Conservation (phyloP, 2,113 vertebrate genomes). For the Drymodes brunneopygia region DNA sequence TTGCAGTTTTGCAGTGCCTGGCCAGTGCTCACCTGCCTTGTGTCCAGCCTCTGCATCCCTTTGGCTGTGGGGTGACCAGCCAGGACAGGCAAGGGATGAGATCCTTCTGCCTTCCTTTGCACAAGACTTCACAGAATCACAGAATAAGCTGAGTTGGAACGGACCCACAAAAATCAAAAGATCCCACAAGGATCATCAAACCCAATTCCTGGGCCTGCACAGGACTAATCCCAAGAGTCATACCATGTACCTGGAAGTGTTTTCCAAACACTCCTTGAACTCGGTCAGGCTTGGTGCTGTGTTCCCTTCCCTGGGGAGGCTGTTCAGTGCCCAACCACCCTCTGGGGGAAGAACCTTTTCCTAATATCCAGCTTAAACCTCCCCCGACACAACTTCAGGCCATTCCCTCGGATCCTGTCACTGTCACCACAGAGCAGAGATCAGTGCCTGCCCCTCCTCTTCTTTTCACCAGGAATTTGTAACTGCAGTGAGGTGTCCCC, state of each 20-base stretch:
- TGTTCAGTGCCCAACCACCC: background rate
- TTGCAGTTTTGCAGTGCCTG: background rate
- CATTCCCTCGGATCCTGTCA: fast-evolving
- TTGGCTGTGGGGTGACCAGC: background rate
- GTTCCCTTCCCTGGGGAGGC: background rate
- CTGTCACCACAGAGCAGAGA: background rate
- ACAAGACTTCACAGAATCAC: background rate
- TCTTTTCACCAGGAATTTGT: fast-evolving
- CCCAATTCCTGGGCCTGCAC: background rate
- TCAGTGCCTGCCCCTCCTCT: background rate
- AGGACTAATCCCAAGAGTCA: background rate
- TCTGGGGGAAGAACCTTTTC: background rate
- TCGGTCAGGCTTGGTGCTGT: background rate
- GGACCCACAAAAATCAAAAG: too few relatives aligned
- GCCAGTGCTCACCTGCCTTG: background rate
- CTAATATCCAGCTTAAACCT: background rate
- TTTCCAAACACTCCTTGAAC: background rate
- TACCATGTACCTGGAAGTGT: background rate
- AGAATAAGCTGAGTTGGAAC: background rate
- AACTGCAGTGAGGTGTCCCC: fast-evolving
- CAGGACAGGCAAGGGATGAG: background rate
- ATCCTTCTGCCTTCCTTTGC: background rate
- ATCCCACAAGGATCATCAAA: background rate
- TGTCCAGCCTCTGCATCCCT: background rate
- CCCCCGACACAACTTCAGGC: background rate